Conservation (phyloP, 2,797 vertebrate species). For the Yasuhikotakia modesta region DNA sequence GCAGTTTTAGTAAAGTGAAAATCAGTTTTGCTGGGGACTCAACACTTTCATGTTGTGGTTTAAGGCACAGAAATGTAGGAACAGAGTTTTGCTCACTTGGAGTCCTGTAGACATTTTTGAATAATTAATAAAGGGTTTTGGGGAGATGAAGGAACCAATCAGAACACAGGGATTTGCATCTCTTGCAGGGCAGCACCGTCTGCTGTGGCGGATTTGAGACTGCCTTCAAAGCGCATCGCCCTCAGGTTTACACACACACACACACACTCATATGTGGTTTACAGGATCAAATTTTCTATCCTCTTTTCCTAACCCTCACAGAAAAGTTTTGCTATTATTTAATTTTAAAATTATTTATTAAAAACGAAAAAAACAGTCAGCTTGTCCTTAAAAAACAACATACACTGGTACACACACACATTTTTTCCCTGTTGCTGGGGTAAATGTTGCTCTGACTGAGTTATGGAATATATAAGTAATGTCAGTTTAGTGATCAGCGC, state of each 20-base stretch:
- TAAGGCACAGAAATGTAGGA: slow-evolving; percentile 18
- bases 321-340: too few relatives aligned
- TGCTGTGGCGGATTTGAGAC: slow-evolving; percentile 28
- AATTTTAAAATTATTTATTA: too few relatives aligned
- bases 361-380: too few relatives aligned
- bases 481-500: slow-evolving; percentile 3
- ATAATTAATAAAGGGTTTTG: slow-evolving; percentile 63
- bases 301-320: too few relatives aligned
- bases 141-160: slow-evolving; percentile 47
- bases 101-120: slow-evolving; percentile 57
- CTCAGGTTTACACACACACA: slow-evolving; percentile 23
- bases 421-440: too few relatives aligned
- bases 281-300: too few relatives aligned
- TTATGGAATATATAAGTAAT: background rate
- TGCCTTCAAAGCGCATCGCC: slow-evolving; percentile 38
- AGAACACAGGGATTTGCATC: slow-evolving; percentile 47
- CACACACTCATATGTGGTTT: background rate
- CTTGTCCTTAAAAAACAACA: too few relatives aligned
- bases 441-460: background rate
- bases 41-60: background rate
- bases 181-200: background rate
- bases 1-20: too few relatives aligned
- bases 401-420: background rate
- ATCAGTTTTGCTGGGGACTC: too few relatives aligned
- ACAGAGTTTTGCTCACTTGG: slow-evolving; percentile 53